Base-by-base conservation (phyloP, 2,888 invertebrate genomes). In the Lasioglossum pauxillum region DNA sequence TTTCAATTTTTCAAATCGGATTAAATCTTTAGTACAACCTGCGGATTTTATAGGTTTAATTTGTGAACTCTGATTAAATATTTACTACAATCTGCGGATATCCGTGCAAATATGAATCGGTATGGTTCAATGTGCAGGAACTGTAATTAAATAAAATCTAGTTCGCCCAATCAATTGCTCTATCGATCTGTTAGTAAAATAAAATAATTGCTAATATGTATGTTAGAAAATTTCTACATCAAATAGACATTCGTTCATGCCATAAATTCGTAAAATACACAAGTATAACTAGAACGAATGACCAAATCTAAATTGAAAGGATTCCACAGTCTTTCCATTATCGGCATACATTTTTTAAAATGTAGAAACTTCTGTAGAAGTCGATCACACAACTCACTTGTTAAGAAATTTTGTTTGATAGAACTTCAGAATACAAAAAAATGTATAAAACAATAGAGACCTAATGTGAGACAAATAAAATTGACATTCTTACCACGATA, bases 51-150 rank as follows among this genome's bases (percentile, higher is more conserved):
- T 38, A 69, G 38, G 19, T 69, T 69, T 10, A 69, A 69, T 38
- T 49, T 49, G 35, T 53, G n/a, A 35, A 74, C 31, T 38, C 23
- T n/a, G 74, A 75, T 44, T 74, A 49, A 74, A 49, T 74, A 74
- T 74, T 49, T 64, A 64, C 27, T 31, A 27, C 27, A 27, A 44
- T 44, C 35, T 64, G 64, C 31, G 19, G 31, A 19, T 64, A 64
- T 31, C 19, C 64, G n/a, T 31, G 64, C 31, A 35, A 31, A 31
- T 35, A 64, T 31, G 64, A 31, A 19, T 31, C 64, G 19, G 64
- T 64, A 19, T 19, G 64, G 31, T 64, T 35, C 19, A 64, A 64
- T 7, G 64, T 31, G 27, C 60, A 38, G 41, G 41, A 60, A 27
- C n/a, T 64, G 57, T 35, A 60, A 31, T 64, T 64, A 64, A 64